phyloP scores from a whole-genome alignment of 2,113 vertebrate genomes.

The Diadophis punctatus region DNA sequence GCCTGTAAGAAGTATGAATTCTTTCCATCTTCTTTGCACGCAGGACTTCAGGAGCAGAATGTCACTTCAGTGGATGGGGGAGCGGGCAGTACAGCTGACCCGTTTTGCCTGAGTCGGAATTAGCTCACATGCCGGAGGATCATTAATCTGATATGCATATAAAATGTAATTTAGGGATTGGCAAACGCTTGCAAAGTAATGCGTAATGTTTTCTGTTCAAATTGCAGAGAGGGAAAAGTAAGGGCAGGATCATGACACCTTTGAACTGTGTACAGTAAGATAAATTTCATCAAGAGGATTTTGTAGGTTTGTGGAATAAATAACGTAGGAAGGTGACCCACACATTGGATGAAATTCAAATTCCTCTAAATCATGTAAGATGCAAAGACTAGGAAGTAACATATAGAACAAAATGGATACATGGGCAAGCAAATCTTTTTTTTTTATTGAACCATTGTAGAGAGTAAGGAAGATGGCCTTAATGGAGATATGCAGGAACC shows the following conservation, averaged over 20 bases:
- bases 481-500: not conserved
- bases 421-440: not conserved
- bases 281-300: not conserved
- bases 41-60: not conserved
- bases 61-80: not conserved
- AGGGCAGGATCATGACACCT: not conserved
- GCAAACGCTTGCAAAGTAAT: not conserved
- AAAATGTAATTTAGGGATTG: not conserved
- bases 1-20: not conserved
- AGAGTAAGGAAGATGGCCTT: not conserved
- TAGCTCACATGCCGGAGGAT: not conserved
- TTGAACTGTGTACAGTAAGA: not conserved
- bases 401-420: not conserved
- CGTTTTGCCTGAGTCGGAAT: not conserved
- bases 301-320: not conserved
- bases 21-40: not conserved
- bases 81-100: not conserved
- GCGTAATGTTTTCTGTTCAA: not conserved
- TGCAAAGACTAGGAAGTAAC: not conserved
- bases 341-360: not conserved
- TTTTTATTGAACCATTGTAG: not conserved
- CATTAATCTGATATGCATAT: not conserved
- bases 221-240: not conserved
- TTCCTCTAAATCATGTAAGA: not conserved
- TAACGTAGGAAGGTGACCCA: not conserved